Evolutionary conservation across 2,113 vertebrate species (phyloP).

Genomic region (Alaudala cheleensis): DNA sequence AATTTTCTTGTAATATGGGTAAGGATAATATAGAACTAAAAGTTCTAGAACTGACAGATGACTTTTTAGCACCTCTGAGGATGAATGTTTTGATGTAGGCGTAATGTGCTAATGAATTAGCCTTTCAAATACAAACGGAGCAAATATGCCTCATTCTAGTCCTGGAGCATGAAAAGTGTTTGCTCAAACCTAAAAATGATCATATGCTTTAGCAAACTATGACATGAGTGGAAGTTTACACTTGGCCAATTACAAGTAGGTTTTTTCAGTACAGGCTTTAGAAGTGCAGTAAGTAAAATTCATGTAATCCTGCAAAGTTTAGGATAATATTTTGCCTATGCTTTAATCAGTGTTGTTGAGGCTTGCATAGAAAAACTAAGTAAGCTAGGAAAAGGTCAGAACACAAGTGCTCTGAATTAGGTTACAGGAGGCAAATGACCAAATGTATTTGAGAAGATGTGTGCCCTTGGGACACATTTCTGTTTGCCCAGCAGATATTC

Average conservation of each 20-base stretch:
- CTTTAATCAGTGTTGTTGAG: neutral
- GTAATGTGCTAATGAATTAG: constrained; percentile 65
- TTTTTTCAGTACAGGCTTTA: neutral
- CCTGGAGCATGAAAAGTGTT: neutral
- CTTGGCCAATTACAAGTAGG: neutral
- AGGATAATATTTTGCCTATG: neutral
- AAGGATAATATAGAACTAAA: constrained; percentile 1
- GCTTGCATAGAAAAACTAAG: neutral
- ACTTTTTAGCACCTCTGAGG: constrained; percentile 37
- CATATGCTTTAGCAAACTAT: neutral
- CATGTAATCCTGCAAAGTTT: neutral
- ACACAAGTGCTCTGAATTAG: neutral
- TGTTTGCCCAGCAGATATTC: neutral
- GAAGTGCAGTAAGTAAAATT: neutral
- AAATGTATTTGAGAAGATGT: neutral
- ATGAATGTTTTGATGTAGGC: constrained; percentile 54
- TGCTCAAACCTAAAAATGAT: neutral
- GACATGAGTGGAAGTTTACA: neutral
- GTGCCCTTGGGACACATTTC: neutral
- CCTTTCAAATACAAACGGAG: constrained; percentile 55
- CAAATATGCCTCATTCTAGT: neutral
- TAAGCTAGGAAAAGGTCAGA: neutral
- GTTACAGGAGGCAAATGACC: neutral
- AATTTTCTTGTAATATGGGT: neutral
- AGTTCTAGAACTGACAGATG: constrained; percentile 44